phyloP scores from a whole-genome alignment of 2,888 invertebrate species.

The Pterostichus niger region DNA sequence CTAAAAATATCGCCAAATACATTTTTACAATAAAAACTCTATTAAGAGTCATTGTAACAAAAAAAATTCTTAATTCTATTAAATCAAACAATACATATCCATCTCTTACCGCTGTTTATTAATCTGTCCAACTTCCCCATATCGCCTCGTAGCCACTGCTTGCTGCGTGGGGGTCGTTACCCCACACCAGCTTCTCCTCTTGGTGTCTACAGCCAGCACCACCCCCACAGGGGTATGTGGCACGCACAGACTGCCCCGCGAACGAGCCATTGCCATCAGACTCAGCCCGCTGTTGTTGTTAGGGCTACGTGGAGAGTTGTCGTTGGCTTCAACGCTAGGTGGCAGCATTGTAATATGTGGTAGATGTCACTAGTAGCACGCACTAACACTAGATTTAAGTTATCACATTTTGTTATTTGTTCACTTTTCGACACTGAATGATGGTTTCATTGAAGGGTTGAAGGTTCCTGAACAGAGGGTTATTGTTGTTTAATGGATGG shows the following conservation, averaged over 20 bases:
- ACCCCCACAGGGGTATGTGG: conserved; percentile 73
- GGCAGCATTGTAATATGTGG: conserved; percentile 42
- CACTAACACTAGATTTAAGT: background rate
- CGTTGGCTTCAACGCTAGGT: conserved; percentile 66
- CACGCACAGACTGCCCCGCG: conserved; percentile 75
- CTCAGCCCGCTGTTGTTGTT: conserved; percentile 74
- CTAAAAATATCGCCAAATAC: too few species aligned
- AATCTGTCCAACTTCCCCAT: conserved; percentile 75
- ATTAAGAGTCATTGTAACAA: too few species aligned
- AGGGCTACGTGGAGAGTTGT: conserved; percentile 75
- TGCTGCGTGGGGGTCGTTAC: conserved; percentile 71
- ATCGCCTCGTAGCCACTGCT: conserved; percentile 71
- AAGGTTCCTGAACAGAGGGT: too few species aligned
- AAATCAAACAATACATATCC: background rate
- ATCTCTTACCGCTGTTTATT: conserved; percentile 74
- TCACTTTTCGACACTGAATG: too few species aligned
- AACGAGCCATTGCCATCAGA: conserved; percentile 70
- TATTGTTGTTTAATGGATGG: background rate
- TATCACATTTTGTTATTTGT: background rate
- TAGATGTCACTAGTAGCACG: background rate
- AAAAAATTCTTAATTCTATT: background rate
- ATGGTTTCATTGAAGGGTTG: too few species aligned
- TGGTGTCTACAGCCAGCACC: conserved; percentile 72
- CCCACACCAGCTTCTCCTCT: conserved; percentile 76
- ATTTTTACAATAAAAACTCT: too few species aligned